Evolutionary conservation across 2,797 vertebrate genomes (phyloP).

Genomic region (Tinamus major): DNA sequence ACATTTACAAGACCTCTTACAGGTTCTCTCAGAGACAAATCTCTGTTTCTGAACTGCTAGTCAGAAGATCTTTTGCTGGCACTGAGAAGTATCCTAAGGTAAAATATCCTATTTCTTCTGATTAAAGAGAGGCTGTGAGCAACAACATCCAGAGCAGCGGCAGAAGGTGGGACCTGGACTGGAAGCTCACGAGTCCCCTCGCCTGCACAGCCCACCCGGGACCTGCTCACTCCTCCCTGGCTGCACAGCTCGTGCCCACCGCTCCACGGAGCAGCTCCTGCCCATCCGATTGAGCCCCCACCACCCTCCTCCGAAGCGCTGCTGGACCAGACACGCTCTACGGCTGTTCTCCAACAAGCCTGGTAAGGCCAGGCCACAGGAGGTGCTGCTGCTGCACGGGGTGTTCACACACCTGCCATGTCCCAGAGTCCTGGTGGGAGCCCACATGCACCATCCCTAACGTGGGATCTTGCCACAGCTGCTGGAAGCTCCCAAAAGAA

Average conservation of each 20-base stretch:
- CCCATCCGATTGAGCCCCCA: neutral
- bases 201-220: neutral
- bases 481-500: neutral
- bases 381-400: neutral
- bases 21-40: slow-evolving; percentile 52
- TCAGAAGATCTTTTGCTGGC: slow-evolving; percentile 68
- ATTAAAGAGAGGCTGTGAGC: slow-evolving; percentile 54
- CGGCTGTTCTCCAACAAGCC: neutral
- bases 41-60: slow-evolving; percentile 51
- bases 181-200: slow-evolving; percentile 10
- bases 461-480: neutral
- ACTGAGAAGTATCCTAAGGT: slow-evolving; percentile 44
- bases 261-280: neutral
- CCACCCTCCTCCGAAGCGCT: accelerated
- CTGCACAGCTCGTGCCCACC: neutral
- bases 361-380: neutral
- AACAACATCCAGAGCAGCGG: neutral
- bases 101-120: slow-evolving; percentile 60
- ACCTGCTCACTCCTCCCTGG: neutral
- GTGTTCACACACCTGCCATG: neutral
- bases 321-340: neutral
- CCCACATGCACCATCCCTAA: too few relatives aligned
- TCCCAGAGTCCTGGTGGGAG: neutral
- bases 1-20: slow-evolving; percentile 67
- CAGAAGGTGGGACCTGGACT: slow-evolving; percentile 22